These are phyloP conservation scores for Copidosoma floridanum DNA, from an alignment of 1,140 invertebrate genomes.

Conservation along the genomic window DNA sequence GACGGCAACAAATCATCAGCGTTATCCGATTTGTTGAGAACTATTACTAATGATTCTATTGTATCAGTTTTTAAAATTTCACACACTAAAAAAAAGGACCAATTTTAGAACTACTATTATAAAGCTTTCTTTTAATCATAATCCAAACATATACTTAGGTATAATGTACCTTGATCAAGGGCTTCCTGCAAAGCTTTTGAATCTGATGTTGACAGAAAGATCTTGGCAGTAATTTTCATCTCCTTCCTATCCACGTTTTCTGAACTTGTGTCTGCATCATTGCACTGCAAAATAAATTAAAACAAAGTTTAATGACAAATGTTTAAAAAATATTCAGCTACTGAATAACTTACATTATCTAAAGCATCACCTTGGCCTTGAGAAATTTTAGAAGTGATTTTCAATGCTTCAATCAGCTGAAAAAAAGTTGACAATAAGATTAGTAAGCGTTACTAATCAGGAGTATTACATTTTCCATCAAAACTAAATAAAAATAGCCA, in stretches of 20 bases:
- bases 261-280: slow-evolving; percentile 34
- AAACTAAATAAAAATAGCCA: slow-evolving; percentile 28
- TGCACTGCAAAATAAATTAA: slow-evolving; percentile 36
- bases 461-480: slow-evolving; percentile 10
- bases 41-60: slow-evolving; percentile 75
- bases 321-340: slow-evolving; percentile 12
- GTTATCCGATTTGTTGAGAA: slow-evolving; percentile 60
- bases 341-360: slow-evolving; percentile 37
- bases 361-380: slow-evolving; percentile 38
- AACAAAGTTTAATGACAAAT: no score
- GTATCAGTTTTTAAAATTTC: slow-evolving; percentile 62
- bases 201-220: slow-evolving; percentile 57
- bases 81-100: slow-evolving; percentile 61
- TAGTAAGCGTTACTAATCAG: background rate
- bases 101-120: no score
- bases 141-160: background rate
- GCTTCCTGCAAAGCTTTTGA: slow-evolving; percentile 52
- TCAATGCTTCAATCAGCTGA: slow-evolving; percentile 74
- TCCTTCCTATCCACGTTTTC: slow-evolving; percentile 56
- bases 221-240: slow-evolving; percentile 62
- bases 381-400: slow-evolving; percentile 62
- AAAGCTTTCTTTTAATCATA: background rate
- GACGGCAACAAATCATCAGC: slow-evolving; percentile 60
- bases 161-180: slow-evolving; percentile 53
- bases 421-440: no score